Percentiles rank a stretch among this genome's conserved stretches.
Conservation (phyloP, 2,113 vertebrate genomes). For the Aptenodytes patagonicus region DNA sequence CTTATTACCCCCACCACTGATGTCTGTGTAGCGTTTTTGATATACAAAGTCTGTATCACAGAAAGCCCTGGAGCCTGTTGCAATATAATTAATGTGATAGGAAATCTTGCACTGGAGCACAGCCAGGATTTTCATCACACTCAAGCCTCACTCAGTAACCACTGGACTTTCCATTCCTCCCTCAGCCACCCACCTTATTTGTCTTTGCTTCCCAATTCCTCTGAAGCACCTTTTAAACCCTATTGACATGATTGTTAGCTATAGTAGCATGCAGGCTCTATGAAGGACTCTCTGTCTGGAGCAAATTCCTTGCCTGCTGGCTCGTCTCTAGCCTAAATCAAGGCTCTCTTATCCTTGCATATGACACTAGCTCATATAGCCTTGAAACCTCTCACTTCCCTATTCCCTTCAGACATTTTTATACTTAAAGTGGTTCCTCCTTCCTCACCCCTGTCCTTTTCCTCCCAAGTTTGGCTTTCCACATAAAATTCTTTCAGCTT, state of each 20-base stretch:
- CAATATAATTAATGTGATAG: constrained; percentile 45
- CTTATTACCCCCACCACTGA: background rate
- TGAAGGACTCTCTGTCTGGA: constrained; percentile 1
- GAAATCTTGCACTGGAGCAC: constrained; percentile 43
- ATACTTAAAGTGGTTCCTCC: background rate
- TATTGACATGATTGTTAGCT: constrained; percentile 35
- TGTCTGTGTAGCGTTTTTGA: background rate
- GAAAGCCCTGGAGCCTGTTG: constrained; percentile 13
- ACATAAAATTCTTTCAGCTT: background rate
- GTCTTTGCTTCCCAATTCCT: constrained; percentile 39
- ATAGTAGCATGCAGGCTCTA: background rate
- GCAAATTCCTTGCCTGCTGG: constrained; percentile 4
- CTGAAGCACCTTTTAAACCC: constrained; percentile 42
- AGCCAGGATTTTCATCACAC: constrained; percentile 63
- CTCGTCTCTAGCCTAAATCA: background rate
- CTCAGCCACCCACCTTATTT: constrained; percentile 52
- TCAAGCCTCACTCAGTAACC: constrained; percentile 58
- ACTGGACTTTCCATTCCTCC: constrained; percentile 48
- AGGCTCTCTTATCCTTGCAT: background rate
- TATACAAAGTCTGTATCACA: background rate
- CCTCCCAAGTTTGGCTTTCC: background rate
- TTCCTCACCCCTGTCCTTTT: background rate
- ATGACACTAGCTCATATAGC: constrained; percentile 12
- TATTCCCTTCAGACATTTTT: background rate
- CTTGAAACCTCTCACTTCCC: background rate